Conservation (phyloP, 37 sponge, comb jelly and placozoan genomes). For the Corticium candelabrum region DNA sequence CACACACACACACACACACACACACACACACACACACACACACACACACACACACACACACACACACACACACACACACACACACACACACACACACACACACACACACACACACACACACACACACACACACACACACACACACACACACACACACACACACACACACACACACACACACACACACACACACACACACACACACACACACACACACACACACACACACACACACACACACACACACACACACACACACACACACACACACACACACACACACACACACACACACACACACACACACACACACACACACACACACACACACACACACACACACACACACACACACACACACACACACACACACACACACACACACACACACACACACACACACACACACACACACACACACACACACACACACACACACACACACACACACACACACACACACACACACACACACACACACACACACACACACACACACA, state of each 20-base stretch:
- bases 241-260: slow-evolving; percentile 5
- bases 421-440: background rate
- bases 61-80: slow-evolving; percentile 5
- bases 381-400: slow-evolving; percentile 16
- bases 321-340: slow-evolving; percentile 5
- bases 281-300: slow-evolving; percentile 5
- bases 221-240: slow-evolving; percentile 5
- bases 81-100: slow-evolving; percentile 5
- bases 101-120: slow-evolving; percentile 5
- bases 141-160: slow-evolving; percentile 5
- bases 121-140: slow-evolving; percentile 5
- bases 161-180: slow-evolving; percentile 5
- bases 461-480: slow-evolving; percentile 26
- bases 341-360: background rate
- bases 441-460: slow-evolving; percentile 16
- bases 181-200: slow-evolving; percentile 5
- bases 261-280: slow-evolving; percentile 5
- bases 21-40: slow-evolving; percentile 5
- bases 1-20: slow-evolving; percentile 5
- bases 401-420: slow-evolving; percentile 24
- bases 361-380: background rate
- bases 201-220: slow-evolving; percentile 5
- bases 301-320: slow-evolving; percentile 5
- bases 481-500: slow-evolving; percentile 18
- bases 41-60: slow-evolving; percentile 5